Base-by-base conservation (phyloP, 2,888 invertebrate genomes). In the Tholera decimalis region DNA sequence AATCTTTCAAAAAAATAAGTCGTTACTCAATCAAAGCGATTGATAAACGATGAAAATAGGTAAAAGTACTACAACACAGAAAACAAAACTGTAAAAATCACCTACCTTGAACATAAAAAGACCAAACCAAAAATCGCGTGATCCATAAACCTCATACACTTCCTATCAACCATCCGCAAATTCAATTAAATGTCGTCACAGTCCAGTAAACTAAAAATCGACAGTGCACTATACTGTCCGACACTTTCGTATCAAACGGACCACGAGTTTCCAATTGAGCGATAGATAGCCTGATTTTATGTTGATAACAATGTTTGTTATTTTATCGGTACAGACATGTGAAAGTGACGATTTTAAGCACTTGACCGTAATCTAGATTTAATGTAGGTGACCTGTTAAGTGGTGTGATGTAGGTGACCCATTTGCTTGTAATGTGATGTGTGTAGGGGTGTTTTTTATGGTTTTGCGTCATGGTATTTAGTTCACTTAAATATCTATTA, bases 361-460 rank as follows among this genome's bases (percentile, higher is more conserved):
- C 89, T 90, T 89, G 89, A 90, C 90, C 89, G 82, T 59, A 76
- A 84, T 87, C 77, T 82, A 79, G n/a, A 71, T 81, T 60, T 43
- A 37, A 79, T 73, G 59, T 73, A 72, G 77, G 72, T 80, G 69
- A 79, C 56, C 61, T 75, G 78, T 49, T 74, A 73, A 66, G 57
- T 47, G 7, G 3, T 15, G 24, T n/a, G 20, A 79, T 73, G 59
- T 73, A 72, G 77, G 72, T 80, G 69, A 79, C 56, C 61, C n/a
- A n/a, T n/a, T n/a, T n/a, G n/a, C n/a, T n/a, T 75, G 78, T 49
- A 77, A 73, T 72, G 57, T 47, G 7, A 3, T 15, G 24, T n/a
- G 20, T 0, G 11, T 50, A 54, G 28, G 49, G 20, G 33, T 39
- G n/a, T 58, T 33, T 55, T 53, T 65, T 26, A 39, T 33, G 41